Base-by-base conservation (phyloP, 2,113 vertebrate genomes). In the Cyanoramphus novaezelandiae region DNA sequence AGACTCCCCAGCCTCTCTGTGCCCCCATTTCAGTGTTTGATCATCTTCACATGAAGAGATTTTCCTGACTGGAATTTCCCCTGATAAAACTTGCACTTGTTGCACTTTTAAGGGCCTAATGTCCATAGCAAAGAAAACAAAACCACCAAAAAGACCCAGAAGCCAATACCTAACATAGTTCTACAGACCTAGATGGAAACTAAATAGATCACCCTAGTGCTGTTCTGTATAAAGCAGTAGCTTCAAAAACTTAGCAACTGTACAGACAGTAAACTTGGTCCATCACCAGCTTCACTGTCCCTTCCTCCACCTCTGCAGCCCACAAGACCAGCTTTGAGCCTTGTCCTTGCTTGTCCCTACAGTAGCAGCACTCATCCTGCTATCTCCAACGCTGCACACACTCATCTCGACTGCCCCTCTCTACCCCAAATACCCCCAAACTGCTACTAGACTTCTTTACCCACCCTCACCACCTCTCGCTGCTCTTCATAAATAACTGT, bases 41-140 rank as follows among this genome's bases (percentile, higher is more conserved):
- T 28, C 23, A 39, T 33, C 35, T 35, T 53, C 23, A 20, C 0
- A 39, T 1, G 0, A 41, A 67, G 27, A 13, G 0, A 37, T 57
- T 89, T 65, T 31, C 44, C 67, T 25, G 19, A 55, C 3, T 3
- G 5, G 8, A 63, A 43, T 17, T 41, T 28, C 74, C 23, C 23
- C 44, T 49, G 35, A 16, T 2, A 43, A 9, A 63, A 41, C 46
- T 46, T 62, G 18, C 47, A 39, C 23, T 28, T 70, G 44, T 37
- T 62, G 21, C 13, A 87, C 20, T 28, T 79, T 71, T 52, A 55
- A 68, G 18, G 12, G 14, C 4, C 13, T 7, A 7, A 87, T 13
- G 10, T 20, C 63, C 47, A 7, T 0, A 52, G 25, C 6, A n/a
- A 74, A 13, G 29, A 67, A 79, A 68, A 39, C 4, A 69, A 80